Evolutionary conservation across 37 sponge, comb jelly and placozoan species (phyloP), one percentile per base, ranked within the genome.

Genomic region (Petrosia ficiformis): DNA sequence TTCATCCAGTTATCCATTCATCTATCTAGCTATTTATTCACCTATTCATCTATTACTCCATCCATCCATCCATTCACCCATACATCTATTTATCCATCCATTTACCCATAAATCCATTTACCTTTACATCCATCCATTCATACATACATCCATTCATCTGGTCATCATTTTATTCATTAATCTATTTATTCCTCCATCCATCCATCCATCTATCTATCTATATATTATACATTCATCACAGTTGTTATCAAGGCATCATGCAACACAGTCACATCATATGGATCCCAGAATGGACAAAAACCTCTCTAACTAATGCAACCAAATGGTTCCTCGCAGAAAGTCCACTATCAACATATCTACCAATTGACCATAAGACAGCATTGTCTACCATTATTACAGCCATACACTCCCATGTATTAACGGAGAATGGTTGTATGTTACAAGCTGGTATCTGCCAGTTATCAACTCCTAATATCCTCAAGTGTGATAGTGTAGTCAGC

Each of bases 241-340:
- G 83, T 71, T 40, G 66, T 22, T 87, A 57, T 34, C 83, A 63
- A 6, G 88, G 88, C 0, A 41, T 87, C 22, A 5, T 87, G 48
- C 61, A 72, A 59, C 28, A 39, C 44, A 72, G 66, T 28, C 78
- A 82, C 3, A 10, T 87, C 52, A 78, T 82, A 37, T 77, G 83
- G 78, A 67, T 72, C 30, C 4, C 42, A 35, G 88, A 81, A 36
- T 87, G 88, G 83, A 68, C 72, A 28, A 38, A 44, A 25, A 42
- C 61, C 25, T 59, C 56, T 26, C 42, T 82, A 35, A 19, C 16
- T 11, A 70, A 40, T 60, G 16, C 72, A 35, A 41, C 67, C 35
- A 29, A 31, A 11, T 71, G 74, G 59, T 87, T 76, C 75, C 74
- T 76, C 38, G 16, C 3, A 22, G 68, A 59, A 31, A 48, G 39